Conservation (phyloP, 1,140 invertebrate species). For the Trinorchestia longiramus region DNA sequence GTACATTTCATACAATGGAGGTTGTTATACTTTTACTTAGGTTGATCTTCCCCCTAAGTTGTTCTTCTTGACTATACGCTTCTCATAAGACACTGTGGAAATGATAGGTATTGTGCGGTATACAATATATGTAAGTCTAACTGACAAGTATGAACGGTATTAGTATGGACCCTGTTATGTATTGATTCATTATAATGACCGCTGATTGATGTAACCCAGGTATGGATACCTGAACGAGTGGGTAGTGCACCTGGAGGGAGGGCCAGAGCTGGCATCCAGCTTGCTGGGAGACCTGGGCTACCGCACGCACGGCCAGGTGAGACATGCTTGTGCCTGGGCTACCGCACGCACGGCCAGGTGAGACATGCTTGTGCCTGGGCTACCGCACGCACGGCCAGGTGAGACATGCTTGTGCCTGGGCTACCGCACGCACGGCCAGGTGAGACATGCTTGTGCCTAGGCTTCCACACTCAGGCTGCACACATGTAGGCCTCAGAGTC, state of each 20-base stretch:
- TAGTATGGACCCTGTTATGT: background rate
- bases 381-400: too few relatives aligned
- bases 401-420: too few relatives aligned
- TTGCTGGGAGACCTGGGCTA: conserved; percentile 73
- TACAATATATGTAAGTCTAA: too few relatives aligned
- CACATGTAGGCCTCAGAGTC: too few relatives aligned
- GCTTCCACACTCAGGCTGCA: too few relatives aligned
- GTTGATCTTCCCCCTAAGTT: too few relatives aligned
- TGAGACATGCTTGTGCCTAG: too few relatives aligned
- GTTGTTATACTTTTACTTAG: too few relatives aligned
- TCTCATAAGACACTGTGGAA: background rate
- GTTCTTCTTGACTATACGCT: background rate
- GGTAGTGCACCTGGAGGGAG: conserved; percentile 74
- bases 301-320: conserved; percentile 73
- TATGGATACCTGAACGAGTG: conserved; percentile 73
- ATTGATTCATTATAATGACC: background rate
- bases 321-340: background rate
- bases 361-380: background rate
- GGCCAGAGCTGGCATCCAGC: conserved; percentile 70
- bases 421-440: too few relatives aligned
- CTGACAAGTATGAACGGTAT: too few relatives aligned
- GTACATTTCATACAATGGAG: too few relatives aligned
- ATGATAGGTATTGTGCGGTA: background rate
- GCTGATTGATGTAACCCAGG: background rate
- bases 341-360: background rate